Evolutionary conservation across 1,140 invertebrate species (phyloP).

Genomic region (Bombus difficillimus): DNA sequence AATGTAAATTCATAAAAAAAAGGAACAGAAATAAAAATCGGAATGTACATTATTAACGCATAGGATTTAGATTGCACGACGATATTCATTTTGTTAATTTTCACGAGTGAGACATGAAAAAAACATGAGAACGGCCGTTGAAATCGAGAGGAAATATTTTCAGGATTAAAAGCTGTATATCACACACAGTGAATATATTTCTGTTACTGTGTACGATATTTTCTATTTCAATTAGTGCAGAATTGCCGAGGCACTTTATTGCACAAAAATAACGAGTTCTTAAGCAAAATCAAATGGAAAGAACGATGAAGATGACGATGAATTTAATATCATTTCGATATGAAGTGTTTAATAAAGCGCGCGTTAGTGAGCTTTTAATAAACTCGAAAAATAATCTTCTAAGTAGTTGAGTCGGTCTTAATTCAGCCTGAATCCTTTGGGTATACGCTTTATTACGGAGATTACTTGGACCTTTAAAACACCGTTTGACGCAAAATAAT

Average conservation of each 20-base stretch:
- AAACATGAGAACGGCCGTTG: not conserved
- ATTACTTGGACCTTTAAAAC: conserved; percentile 1
- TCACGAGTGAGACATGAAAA: not conserved
- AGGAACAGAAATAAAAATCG: not conserved
- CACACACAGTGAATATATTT: too few relatives aligned
- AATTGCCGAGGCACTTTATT: not conserved
- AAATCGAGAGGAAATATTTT: not conserved
- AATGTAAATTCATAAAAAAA: too few relatives aligned
- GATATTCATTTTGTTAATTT: not conserved
- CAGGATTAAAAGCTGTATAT: not conserved
- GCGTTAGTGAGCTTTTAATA: conserved; percentile 10
- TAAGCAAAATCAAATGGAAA: not conserved
- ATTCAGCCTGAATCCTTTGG: conserved; percentile 1
- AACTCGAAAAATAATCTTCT: conserved; percentile 40
- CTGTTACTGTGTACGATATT: not conserved
- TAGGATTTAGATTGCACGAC: not conserved
- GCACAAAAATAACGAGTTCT: not conserved
- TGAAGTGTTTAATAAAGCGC: not conserved
- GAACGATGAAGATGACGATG: not conserved
- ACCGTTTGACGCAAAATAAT: conserved; percentile 9
- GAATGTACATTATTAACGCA: not conserved
- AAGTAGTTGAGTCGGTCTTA: conserved; percentile 27
- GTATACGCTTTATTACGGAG: conserved; percentile 3
- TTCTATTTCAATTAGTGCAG: not conserved
- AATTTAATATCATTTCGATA: conserved; percentile 11